A percentile compares a stretch with the other conserved stretches of the same genome.
phyloP scores from a whole-genome alignment of 2,113 vertebrate species.

The Miniopterus natalensis region DNA sequence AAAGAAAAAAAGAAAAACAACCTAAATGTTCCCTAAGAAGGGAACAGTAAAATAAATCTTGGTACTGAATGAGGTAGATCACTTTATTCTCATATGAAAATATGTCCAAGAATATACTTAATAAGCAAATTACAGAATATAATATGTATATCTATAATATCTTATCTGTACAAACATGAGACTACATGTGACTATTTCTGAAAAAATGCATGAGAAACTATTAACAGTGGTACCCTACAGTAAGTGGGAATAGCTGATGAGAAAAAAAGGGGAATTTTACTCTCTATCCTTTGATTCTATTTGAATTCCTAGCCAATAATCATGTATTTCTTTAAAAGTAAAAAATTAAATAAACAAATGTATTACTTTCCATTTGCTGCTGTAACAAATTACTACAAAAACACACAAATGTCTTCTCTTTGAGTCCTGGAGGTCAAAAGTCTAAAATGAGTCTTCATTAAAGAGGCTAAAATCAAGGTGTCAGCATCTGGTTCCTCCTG shows the following conservation, averaged over 20 bases:
- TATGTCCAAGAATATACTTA: conserved; percentile 11
- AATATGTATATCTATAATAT: not conserved
- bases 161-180: conserved; percentile 28
- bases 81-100: not conserved
- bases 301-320: conserved; percentile 15
- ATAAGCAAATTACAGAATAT: not conserved
- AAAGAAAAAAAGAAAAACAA: not conserved
- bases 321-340: conserved; percentile 26
- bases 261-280: not conserved
- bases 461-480: not conserved
- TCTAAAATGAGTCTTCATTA: not conserved
- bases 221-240: not conserved
- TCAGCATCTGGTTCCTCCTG: not conserved
- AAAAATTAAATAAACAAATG: not conserved
- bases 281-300: conserved; percentile 19
- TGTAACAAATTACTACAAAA: not conserved
- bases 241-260: not conserved
- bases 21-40: not conserved
- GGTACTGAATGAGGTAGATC: not conserved
- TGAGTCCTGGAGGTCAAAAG: not conserved
- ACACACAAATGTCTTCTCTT: not conserved
- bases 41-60: conserved; percentile 2
- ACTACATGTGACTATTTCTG: conserved; percentile 8
- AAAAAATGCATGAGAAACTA: conserved; percentile 12
- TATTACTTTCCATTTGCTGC: not conserved